Conservation (phyloP, 2,797 vertebrate genomes). For the Florisuga fusca region DNA sequence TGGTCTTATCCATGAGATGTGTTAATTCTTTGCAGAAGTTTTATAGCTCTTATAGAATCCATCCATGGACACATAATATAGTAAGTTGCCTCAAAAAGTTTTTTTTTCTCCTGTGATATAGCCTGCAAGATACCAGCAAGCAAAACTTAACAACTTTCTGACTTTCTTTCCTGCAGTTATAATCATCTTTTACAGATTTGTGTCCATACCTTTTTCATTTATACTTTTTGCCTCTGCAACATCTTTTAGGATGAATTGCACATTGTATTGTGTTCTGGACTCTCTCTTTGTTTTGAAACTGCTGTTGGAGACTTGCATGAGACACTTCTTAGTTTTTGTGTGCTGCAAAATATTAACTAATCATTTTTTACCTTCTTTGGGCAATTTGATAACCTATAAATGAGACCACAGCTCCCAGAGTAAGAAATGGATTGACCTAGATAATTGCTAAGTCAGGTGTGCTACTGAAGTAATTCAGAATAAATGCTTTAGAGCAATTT, state of each 20-base stretch:
- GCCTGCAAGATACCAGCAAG: not conserved
- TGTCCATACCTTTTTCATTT: not conserved
- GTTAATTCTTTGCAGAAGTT: not conserved
- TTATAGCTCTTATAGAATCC: not conserved
- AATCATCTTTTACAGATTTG: not conserved
- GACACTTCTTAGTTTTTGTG: not conserved
- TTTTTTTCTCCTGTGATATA: not conserved
- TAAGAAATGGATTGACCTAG: not conserved
- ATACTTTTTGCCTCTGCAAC: not conserved
- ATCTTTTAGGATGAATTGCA: not conserved
- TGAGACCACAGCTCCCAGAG: not conserved
- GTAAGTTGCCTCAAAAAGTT: not conserved
- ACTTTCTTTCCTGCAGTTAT: not conserved
- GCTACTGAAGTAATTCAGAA: not conserved
- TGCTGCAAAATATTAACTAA: not conserved
- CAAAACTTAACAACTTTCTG: not conserved
- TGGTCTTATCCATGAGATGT: not conserved
- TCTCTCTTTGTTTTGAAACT: not conserved
- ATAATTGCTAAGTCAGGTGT: not conserved
- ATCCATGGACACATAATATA: not conserved
- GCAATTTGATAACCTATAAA: not conserved
- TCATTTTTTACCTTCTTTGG: not conserved
- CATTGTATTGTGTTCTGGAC: not conserved
- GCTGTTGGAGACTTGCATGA: not conserved
- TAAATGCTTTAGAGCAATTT: not conserved